phyloP scores from a whole-genome alignment of 2,113 vertebrate species.

The Clarias magur region DNA sequence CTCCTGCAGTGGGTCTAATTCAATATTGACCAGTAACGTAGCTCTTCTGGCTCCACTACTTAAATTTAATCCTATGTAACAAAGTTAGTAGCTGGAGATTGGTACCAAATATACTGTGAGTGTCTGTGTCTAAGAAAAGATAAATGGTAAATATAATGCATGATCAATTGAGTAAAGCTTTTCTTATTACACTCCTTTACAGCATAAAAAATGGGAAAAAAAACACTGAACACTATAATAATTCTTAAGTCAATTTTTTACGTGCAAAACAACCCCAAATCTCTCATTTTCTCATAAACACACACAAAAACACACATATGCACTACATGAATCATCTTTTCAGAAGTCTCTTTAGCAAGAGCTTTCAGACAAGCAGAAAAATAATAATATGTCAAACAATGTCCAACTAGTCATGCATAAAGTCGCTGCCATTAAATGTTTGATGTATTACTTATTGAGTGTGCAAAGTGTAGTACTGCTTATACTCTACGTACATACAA shows the following conservation, averaged over 20 bases:
- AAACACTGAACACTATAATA: background rate
- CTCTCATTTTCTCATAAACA: background rate
- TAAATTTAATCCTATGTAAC: constrained; percentile 40
- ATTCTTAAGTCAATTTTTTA: background rate
- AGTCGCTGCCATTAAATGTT: background rate
- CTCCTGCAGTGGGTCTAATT: constrained; percentile 27
- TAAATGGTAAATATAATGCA: constrained; percentile 18
- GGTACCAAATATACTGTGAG: constrained; percentile 30
- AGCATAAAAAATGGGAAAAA: background rate
- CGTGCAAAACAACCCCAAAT: background rate
- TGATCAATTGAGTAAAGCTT: background rate
- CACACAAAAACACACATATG: background rate
- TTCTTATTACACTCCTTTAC: background rate
- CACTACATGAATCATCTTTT: background rate
- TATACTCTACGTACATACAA: background rate
- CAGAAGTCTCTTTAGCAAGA: background rate
- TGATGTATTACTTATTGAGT: background rate
- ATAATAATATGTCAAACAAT: background rate
- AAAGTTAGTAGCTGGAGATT: constrained; percentile 36
- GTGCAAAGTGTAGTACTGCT: background rate
- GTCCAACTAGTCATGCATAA: background rate
- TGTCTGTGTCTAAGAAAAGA: constrained; percentile 13
- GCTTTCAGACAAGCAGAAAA: background rate
- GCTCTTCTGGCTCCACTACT: constrained; percentile 31
- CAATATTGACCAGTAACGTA: constrained; percentile 33